Evolutionary conservation across 2,113 vertebrate genomes (phyloP).

Genomic region (Catagonus wagneri): DNA sequence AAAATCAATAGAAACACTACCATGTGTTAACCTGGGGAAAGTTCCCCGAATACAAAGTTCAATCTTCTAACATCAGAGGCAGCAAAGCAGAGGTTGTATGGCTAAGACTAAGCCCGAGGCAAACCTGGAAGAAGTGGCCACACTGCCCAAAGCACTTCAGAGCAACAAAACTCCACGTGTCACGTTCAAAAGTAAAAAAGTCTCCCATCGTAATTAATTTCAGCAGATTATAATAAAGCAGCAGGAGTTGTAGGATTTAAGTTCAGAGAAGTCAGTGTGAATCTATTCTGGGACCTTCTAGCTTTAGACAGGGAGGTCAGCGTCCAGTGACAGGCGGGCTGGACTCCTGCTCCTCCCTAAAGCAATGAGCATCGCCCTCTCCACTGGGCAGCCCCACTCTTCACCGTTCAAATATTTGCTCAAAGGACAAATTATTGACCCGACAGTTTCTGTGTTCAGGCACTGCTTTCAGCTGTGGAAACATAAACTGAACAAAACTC

Average conservation of each 20-base stretch:
- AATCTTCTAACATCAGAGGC: neutral
- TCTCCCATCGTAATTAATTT: neutral
- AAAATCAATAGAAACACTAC: neutral
- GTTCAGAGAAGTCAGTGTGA: neutral
- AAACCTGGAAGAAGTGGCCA: neutral
- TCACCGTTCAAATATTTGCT: neutral
- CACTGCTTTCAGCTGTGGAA: neutral
- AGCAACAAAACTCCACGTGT: neutral
- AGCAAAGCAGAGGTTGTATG: neutral
- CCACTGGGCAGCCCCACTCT: neutral
- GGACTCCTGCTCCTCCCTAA: neutral
- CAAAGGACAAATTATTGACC: neutral
- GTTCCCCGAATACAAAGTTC: neutral
- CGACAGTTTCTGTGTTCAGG: neutral
- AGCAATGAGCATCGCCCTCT: no score
- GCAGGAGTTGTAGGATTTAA: neutral
- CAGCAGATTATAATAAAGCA: conserved; percentile 6
- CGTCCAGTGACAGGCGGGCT: neutral
- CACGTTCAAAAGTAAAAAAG: neutral
- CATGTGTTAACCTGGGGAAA: neutral
- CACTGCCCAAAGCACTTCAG: neutral
- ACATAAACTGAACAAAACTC: neutral
- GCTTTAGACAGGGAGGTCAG: neutral
- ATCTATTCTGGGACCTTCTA: neutral
- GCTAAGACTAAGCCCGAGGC: neutral